phyloP scores from a whole-genome alignment of 2,888 invertebrate species.

The Habroteleia sp. region DNA sequence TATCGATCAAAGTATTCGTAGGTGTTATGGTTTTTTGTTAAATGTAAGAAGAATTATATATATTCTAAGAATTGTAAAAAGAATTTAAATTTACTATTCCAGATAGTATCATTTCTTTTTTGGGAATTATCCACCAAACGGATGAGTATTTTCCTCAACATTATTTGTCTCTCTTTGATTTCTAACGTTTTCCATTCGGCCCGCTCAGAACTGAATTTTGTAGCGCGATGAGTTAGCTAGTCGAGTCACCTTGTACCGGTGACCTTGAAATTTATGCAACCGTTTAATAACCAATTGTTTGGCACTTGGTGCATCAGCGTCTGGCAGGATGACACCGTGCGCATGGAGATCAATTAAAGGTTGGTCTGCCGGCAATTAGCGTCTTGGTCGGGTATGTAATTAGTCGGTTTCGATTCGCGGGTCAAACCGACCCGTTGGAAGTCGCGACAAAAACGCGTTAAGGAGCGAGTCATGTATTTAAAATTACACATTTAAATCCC shows the following conservation, averaged over 20 bases:
- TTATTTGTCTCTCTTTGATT: no score
- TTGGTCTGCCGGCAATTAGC: slow-evolving; percentile 15
- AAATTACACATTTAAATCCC: slow-evolving; percentile 33
- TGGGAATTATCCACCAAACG: no score
- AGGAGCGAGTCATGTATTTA: slow-evolving; percentile 13
- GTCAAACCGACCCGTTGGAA: background rate
- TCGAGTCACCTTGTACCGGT: slow-evolving; percentile 26
- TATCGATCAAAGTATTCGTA: no score
- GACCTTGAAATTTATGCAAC: slow-evolving; percentile 60
- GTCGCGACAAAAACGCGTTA: no score
- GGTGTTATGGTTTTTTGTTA: no score
- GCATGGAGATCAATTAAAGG: slow-evolving; percentile 41
- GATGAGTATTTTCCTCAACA: no score
- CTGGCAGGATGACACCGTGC: slow-evolving; percentile 11
- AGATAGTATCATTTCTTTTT: no score
- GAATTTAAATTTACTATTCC: no score
- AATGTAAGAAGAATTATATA: no score
- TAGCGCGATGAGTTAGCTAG: slow-evolving; percentile 36
- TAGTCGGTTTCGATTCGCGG: background rate
- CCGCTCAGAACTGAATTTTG: no score
- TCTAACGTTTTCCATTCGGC: background rate
- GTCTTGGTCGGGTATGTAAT: background rate
- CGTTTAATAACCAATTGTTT: slow-evolving; percentile 58
- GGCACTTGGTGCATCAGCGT: slow-evolving; percentile 27
- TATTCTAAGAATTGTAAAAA: no score